Conservation (phyloP, 1,140 invertebrate genomes). For the Drosophila pectinifera region DNA sequence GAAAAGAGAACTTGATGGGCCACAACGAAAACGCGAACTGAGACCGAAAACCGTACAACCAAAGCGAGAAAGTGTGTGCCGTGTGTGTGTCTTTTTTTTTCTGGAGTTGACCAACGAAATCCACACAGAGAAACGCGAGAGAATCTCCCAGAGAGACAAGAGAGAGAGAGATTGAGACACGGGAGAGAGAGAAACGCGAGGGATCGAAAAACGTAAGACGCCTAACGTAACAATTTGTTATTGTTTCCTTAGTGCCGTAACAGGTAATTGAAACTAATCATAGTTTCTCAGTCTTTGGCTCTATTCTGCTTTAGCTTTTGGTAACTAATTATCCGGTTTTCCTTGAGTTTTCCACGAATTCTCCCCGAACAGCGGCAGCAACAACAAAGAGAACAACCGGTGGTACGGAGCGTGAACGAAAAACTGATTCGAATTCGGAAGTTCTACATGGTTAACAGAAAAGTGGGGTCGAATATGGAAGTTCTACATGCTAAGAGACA, state of each 20-base stretch:
- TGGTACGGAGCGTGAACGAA: conserved; percentile 53
- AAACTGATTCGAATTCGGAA: conserved; percentile 50
- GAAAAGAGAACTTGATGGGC: conserved; percentile 65
- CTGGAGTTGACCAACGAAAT: conserved; percentile 50
- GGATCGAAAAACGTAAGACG: conserved; percentile 5
- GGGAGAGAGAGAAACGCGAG: conserved; percentile 17
- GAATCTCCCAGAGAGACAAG: conserved; percentile 29
- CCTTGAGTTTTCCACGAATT: conserved; percentile 11
- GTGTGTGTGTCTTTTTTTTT: conserved; percentile 35
- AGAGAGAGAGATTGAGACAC: conserved; percentile 23
- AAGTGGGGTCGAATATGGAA: too few relatives aligned
- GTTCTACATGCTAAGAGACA: too few relatives aligned
- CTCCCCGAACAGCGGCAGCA: conserved; percentile 38
- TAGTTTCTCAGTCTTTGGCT: conserved; percentile 30
- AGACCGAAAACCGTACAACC: not conserved
- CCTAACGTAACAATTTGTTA: conserved; percentile 10
- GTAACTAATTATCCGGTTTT: conserved; percentile 7
- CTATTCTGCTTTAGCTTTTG: conserved; percentile 2
- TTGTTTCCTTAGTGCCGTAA: not conserved
- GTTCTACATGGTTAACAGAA: too few relatives aligned
- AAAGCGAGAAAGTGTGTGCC: conserved; percentile 42
- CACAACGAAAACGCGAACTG: conserved; percentile 59
- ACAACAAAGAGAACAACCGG: conserved; percentile 66
- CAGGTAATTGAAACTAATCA: not conserved
- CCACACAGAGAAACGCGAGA: conserved; percentile 44